Evolutionary conservation across 1,140 invertebrate species (phyloP).

Genomic region (Anoplolepis gracilipes): DNA sequence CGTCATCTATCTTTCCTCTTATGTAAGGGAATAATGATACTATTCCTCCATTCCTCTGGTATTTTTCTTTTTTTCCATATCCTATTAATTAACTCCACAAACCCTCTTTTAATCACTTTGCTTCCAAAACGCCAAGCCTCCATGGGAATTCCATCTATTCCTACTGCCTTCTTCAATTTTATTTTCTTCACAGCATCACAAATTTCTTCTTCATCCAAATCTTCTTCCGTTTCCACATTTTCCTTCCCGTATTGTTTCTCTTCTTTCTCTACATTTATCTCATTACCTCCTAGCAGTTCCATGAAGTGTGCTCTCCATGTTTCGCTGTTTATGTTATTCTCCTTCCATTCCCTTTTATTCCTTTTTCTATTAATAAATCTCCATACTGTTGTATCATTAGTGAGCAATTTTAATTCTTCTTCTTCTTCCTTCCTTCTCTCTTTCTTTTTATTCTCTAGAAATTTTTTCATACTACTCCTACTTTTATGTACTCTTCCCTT

Average conservation of each 20-base stretch:
- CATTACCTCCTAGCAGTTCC: background rate
- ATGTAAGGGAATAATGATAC: no score
- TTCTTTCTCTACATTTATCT: no score
- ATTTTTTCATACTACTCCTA: background rate
- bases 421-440: background rate
- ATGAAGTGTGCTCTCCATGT: background rate
- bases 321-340: background rate
- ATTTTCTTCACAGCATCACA: background rate
- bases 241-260: no score
- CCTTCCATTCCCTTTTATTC: background rate
- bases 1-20: no score
- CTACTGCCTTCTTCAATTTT: conserved; percentile 45
- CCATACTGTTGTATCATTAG: no score
- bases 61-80: background rate
- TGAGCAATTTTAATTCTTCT: background rate
- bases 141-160: conserved; percentile 34
- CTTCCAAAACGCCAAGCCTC: conserved; percentile 48
- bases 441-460: background rate
- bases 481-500: background rate
- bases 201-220: background rate
- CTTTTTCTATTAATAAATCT: background rate
- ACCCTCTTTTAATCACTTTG: background rate
- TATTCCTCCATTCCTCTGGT: conserved; percentile 5
- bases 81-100: background rate
- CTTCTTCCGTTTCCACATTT: no score